phyloP scores from a whole-genome alignment of 1,140 invertebrate species.

The Apis cerana region DNA sequence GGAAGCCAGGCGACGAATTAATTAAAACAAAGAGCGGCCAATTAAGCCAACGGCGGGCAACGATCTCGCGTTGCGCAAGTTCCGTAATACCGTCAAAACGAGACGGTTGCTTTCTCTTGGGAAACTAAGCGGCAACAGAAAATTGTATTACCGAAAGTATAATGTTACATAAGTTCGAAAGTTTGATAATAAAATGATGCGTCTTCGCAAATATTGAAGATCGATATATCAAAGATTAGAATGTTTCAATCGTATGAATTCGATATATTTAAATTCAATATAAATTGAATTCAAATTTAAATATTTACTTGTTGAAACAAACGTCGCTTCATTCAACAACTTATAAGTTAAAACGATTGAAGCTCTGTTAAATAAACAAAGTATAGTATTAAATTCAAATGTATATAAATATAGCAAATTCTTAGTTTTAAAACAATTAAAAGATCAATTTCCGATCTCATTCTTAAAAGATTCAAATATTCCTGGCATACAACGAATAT shows the following conservation, averaged over 20 bases:
- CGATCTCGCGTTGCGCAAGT: slow-evolving; percentile 35
- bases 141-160: slow-evolving; percentile 30
- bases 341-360: too few species aligned
- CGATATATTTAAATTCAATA: background rate
- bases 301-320: too few species aligned
- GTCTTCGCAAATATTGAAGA: background rate
- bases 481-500: too few species aligned
- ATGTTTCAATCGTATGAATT: background rate
- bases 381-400: background rate
- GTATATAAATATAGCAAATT: background rate
- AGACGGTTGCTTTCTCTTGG: slow-evolving; percentile 22
- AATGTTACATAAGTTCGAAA: slow-evolving; percentile 38
- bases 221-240: background rate
- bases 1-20: slow-evolving; percentile 15
- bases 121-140: background rate
- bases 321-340: background rate
- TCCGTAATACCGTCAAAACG: slow-evolving; percentile 33
- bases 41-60: slow-evolving; percentile 27
- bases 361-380: background rate
- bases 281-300: too few species aligned
- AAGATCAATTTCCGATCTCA: too few species aligned
- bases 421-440: background rate
- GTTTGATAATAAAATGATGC: background rate
- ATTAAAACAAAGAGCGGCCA: slow-evolving; percentile 40
- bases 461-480: too few species aligned